phyloP scores from a whole-genome alignment of 2,888 invertebrate genomes.

The Lithophane semibrunnea region DNA sequence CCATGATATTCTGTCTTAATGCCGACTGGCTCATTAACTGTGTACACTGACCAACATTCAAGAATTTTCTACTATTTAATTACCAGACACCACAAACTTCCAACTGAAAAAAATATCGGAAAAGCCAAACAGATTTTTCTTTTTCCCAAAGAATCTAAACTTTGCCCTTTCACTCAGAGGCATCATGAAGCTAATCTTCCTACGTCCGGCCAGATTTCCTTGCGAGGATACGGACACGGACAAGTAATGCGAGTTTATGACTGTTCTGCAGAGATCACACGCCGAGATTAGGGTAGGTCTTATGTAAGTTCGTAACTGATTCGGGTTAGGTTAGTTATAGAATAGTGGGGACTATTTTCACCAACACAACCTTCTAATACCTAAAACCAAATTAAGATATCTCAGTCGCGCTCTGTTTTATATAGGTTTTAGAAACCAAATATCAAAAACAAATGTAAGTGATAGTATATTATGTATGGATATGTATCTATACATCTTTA shows the following conservation, averaged over 20 bases:
- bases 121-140: neutral
- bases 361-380: neutral
- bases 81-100: slow-evolving; percentile 20
- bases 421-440: neutral
- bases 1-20: neutral
- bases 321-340: slow-evolving; percentile 39
- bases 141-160: slow-evolving; percentile 19
- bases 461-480: no score
- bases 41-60: neutral
- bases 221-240: slow-evolving; percentile 29
- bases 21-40: slow-evolving; percentile 26
- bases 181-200: slow-evolving; percentile 51
- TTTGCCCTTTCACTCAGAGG: slow-evolving; percentile 38
- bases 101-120: neutral
- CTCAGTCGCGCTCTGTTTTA: neutral
- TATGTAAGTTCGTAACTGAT: slow-evolving; percentile 44
- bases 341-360: slow-evolving; percentile 9
- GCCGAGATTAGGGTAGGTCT: slow-evolving; percentile 57
- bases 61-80: slow-evolving; percentile 22
- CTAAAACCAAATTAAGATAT: neutral
- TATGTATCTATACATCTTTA: no score
- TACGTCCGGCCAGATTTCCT: slow-evolving; percentile 52
- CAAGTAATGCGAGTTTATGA: slow-evolving; percentile 62
- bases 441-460: no score
- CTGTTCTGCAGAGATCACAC: slow-evolving; percentile 52